phyloP scores from a whole-genome alignment of 2,888 invertebrate genomes.

The Teleiodes luculella region DNA sequence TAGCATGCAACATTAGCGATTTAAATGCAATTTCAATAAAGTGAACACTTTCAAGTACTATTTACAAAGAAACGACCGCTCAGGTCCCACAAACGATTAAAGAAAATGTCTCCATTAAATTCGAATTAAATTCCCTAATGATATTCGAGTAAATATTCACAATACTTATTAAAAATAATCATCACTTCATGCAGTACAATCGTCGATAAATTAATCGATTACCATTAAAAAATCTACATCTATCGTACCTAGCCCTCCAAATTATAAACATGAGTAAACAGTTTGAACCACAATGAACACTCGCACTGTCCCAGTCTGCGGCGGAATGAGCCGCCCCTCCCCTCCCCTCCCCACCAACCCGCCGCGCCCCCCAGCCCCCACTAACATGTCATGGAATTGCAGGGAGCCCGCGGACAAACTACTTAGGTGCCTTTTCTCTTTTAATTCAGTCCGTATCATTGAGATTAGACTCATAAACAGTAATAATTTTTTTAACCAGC shows the following conservation, averaged over 20 bases:
- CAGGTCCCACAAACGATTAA: conserved; percentile 44
- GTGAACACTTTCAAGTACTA: conserved; percentile 73
- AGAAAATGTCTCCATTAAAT: conserved; percentile 52
- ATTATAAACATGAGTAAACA: conserved; percentile 60
- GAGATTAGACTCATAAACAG: too few relatives aligned
- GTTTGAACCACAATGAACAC: conserved; percentile 63
- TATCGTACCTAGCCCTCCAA: conserved; percentile 52
- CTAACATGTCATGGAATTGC: conserved; percentile 58
- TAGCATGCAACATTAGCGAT: conserved; percentile 70
- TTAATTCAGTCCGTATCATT: too few relatives aligned
- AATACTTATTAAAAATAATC: conserved; percentile 56
- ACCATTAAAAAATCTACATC: conserved; percentile 52
- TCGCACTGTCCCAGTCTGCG: conserved; percentile 38
- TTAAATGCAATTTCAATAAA: conserved; percentile 72
- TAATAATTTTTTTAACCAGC: too few relatives aligned
- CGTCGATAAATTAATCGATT: conserved; percentile 49
- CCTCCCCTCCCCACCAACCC: not conserved
- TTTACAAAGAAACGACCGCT: conserved; percentile 59
- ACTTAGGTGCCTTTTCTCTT: not conserved
- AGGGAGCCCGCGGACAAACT: conserved; percentile 33
- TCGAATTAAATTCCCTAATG: conserved; percentile 61
- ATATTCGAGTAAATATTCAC: conserved; percentile 76
- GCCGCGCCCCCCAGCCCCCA: conserved; percentile 41
- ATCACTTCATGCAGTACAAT: conserved; percentile 57
- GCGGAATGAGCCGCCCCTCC: conserved; percentile 20